Base-by-base conservation (phyloP, 2,888 invertebrate genomes). In the Apamea crenata region DNA sequence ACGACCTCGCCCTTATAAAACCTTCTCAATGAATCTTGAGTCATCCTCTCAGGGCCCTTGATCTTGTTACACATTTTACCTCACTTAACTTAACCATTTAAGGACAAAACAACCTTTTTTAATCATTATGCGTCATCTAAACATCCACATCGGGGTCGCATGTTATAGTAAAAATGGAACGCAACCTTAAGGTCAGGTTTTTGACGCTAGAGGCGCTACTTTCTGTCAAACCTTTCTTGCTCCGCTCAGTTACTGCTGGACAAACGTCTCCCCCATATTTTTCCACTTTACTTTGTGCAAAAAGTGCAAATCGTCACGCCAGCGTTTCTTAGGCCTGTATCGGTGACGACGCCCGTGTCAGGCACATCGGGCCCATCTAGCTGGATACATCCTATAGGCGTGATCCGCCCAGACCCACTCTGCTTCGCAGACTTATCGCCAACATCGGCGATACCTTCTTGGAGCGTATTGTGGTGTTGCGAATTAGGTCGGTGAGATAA, bases 31-130 rank as follows among this genome's bases (percentile, higher is more conserved):
- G 6, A 21, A 63, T 40, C 18, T 44, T 12, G 63, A 68, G 44
- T 47, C 63, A 56, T 78, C 78, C 36, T 68, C 10, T 21, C 0
- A 25, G 16, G 21, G 21, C 32, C 81, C 74, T 81, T 82, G 85
- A 85, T 85, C 81, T 85, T 85, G 85, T 85, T 85, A 80, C 82
- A 82, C 72, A 69, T 78, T 69, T 75, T 68, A 85, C 32, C 53
- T 85, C 72, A 63, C 73, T 84, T 21, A 63, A 65, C 29, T 40
- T 6, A 40, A 29, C 85, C 85, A 44, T 82, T 29, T 69, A 73
- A 8, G 69, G 29, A n/a, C 21, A 69, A 73, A 36, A 59, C 65
- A 16, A 16, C 47, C 25, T 72, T 85, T 65, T 81, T 29, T 47
- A 50, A 59, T 78, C 21, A 32, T 32, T 63, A 18, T 32, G 32